Evolutionary conservation across 2,888 invertebrate genomes (phyloP).

Genomic region (Himalopsyche anomala): DNA sequence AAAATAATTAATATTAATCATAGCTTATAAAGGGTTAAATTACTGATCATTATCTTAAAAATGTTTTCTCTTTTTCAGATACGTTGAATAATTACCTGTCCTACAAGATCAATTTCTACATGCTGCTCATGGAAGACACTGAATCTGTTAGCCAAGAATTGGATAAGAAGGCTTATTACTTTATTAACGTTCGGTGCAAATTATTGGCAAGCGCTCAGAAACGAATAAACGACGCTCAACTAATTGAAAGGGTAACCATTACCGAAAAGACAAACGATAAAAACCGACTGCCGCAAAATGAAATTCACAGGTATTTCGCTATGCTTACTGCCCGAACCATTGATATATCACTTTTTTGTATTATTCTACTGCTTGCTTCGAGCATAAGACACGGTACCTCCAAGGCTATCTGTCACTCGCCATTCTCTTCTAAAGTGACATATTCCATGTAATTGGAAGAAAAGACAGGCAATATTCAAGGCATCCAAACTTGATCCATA

Average conservation of each 20-base stretch:
- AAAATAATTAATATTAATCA: not conserved
- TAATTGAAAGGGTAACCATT: slow-evolving; percentile 23
- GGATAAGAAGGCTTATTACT: slow-evolving; percentile 70
- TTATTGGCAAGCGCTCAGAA: slow-evolving; percentile 71
- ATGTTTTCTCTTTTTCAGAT: slow-evolving; percentile 58
- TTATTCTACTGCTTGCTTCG: too few relatives aligned
- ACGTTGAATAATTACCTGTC: slow-evolving; percentile 71
- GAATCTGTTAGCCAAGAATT: slow-evolving; percentile 68
- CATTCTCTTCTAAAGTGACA: too few relatives aligned
- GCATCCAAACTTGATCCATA: too few relatives aligned
- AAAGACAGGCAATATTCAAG: too few relatives aligned
- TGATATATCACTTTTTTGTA: too few relatives aligned
- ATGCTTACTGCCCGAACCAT: not conserved
- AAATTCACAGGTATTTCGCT: slow-evolving; percentile 52
- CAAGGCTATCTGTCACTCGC: too few relatives aligned
- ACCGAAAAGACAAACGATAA: slow-evolving; percentile 12
- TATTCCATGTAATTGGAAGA: too few relatives aligned
- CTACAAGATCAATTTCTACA: slow-evolving; percentile 66
- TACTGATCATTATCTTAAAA: too few relatives aligned
- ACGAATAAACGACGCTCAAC: slow-evolving; percentile 62
- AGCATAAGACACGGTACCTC: too few relatives aligned
- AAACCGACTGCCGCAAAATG: slow-evolving; percentile 25
- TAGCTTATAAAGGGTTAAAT: not conserved
- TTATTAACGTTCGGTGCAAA: slow-evolving; percentile 72
- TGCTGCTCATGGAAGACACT: not conserved